These are phyloP conservation scores for Synanceia verrucosa DNA, from an alignment of 2,797 vertebrate genomes.

Conservation along the genomic window DNA sequence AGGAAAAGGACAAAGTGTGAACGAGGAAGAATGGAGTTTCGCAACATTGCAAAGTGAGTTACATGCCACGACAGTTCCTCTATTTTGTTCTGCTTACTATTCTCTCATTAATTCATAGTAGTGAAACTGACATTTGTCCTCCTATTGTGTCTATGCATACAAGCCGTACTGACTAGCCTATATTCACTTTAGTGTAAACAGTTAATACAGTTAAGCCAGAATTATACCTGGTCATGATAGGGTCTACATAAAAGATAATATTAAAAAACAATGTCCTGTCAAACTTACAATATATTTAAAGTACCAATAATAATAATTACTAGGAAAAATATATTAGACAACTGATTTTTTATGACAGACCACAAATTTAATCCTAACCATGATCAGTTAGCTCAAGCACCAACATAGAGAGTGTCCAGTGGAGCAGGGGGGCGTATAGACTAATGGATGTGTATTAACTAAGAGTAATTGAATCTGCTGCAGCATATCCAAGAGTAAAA, in stretches of 20 bases:
- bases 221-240: not conserved
- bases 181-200: constrained; percentile 25
- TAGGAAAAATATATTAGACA: no score
- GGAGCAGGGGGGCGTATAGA: not conserved
- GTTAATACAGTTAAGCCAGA: constrained; percentile 3
- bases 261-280: not conserved
- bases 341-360: not conserved
- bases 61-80: constrained; percentile 79
- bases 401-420: not conserved
- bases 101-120: constrained; percentile 79
- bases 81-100: constrained; percentile 80
- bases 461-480: constrained; percentile 8
- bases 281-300: not conserved
- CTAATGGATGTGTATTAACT: constrained; percentile 11
- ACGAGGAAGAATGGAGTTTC: constrained; percentile 81
- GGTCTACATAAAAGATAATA: not conserved
- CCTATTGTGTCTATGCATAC: constrained; percentile 47
- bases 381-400: constrained; percentile 2
- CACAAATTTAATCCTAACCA: not conserved
- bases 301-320: no score
- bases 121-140: constrained; percentile 74
- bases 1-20: constrained; percentile 73
- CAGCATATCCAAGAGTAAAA: not conserved
- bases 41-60: constrained; percentile 78
- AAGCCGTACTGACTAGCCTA: not conserved